Conservation (phyloP, 2,113 vertebrate species). For the Limanda limanda region DNA sequence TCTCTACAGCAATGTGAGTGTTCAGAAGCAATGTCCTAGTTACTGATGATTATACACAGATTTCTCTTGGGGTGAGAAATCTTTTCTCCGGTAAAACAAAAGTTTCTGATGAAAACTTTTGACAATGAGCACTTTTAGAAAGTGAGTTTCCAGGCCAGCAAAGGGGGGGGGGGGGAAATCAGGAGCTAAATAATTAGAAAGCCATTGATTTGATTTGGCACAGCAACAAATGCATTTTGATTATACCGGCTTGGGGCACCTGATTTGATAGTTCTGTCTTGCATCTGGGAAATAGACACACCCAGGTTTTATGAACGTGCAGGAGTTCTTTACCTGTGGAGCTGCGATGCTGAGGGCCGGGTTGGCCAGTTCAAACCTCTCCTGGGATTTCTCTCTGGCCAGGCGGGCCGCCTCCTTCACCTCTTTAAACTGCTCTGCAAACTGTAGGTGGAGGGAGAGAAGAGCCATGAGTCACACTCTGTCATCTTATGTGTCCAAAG, state of each 20-base stretch:
- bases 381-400: constrained; percentile 95
- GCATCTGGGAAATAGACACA: no score
- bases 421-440: constrained; percentile 95
- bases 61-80: not conserved
- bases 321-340: constrained; percentile 87
- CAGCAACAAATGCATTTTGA: no score
- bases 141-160: not conserved
- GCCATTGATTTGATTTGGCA: no score
- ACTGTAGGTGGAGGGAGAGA: constrained; percentile 75
- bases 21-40: not conserved
- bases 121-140: not conserved
- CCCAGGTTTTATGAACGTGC: not conserved
- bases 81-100: not conserved
- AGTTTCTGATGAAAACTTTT: not conserved
- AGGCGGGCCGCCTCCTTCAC: constrained; percentile 93
- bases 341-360: constrained; percentile 88
- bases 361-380: constrained; percentile 92
- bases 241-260: no score
- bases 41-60: not conserved
- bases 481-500: no score
- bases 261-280: not conserved
- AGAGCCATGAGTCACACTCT: not conserved
- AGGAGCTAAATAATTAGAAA: not conserved
- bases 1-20: not conserved
- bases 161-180: no score